Percentiles rank a stretch among this genome's conserved stretches.
These are phyloP conservation scores for Leucopsar rothschildi DNA, from an alignment of 2,113 vertebrate genomes.

Conservation along the genomic window DNA sequence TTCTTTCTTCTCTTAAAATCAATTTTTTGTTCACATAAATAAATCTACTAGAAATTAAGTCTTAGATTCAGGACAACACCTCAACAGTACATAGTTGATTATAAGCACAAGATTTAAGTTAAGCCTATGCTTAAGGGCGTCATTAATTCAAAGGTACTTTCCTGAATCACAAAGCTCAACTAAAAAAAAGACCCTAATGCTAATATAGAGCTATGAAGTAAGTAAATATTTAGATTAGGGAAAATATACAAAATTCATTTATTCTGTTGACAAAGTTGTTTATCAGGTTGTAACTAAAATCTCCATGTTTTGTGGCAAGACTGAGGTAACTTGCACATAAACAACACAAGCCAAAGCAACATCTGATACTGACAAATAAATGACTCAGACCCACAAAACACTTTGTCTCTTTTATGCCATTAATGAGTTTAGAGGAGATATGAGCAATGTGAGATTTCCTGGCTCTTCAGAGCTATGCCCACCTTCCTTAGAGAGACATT, in stretches of 20 bases:
- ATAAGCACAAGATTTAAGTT: background rate
- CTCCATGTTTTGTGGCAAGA: background rate
- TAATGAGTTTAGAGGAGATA: background rate
- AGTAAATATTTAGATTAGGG: background rate
- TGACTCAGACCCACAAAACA: background rate
- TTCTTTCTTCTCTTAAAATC: slow-evolving; percentile 7
- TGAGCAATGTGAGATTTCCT: background rate
- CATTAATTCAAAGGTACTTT: background rate
- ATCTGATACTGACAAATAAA: background rate
- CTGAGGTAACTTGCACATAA: background rate
- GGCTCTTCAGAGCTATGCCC: background rate
- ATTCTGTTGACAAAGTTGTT: background rate
- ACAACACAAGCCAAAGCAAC: background rate
- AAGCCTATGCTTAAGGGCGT: background rate
- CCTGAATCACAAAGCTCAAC: background rate
- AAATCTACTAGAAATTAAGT: background rate
- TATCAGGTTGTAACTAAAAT: background rate
- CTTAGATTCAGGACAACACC: background rate
- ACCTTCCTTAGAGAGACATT: background rate
- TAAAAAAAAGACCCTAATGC: background rate
- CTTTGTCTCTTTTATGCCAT: background rate
- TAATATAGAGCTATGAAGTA: background rate
- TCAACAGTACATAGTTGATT: background rate
- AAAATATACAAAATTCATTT: background rate
- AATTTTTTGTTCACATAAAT: background rate